Percentiles rank a stretch among this genome's conserved stretches.
phyloP scores from a whole-genome alignment of 2,888 invertebrate genomes.

The Melikaiella ostensackeni region DNA sequence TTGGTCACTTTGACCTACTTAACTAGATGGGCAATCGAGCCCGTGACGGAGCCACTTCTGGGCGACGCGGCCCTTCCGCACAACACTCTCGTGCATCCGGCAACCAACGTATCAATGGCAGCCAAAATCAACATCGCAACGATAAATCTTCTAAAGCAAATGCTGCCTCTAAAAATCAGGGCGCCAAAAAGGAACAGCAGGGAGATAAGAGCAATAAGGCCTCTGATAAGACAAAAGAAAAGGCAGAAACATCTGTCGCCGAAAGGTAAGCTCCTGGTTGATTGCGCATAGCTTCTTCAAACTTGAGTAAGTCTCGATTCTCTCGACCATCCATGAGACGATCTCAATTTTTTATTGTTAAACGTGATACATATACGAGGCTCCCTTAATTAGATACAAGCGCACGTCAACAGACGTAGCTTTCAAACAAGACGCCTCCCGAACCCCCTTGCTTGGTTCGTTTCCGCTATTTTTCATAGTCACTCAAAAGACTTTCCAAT shows the following conservation, averaged over 20 bases:
- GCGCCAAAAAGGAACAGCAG: constrained; percentile 76
- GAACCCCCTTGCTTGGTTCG: constrained; percentile 16
- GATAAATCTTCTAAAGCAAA: constrained; percentile 77
- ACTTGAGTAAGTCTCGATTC: constrained; percentile 54
- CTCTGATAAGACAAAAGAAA: constrained; percentile 74
- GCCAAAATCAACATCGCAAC: constrained; percentile 77
- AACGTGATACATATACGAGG: background rate
- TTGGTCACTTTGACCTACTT: constrained; percentile 74
- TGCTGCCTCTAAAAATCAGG: constrained; percentile 77
- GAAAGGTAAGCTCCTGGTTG: constrained; percentile 76
- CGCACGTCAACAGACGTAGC: background rate
- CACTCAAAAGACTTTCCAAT: constrained; percentile 18
- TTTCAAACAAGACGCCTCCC: constrained; percentile 13
- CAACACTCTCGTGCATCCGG: constrained; percentile 65
- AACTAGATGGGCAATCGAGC: constrained; percentile 77
- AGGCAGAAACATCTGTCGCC: constrained; percentile 74
- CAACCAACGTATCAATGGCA: constrained; percentile 77
- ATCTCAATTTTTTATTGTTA: constrained; percentile 46
- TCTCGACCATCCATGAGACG: constrained; percentile 32
- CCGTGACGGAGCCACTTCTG: constrained; percentile 74
- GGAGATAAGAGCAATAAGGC: constrained; percentile 75
- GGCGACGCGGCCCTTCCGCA: constrained; percentile 73
- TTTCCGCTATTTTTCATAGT: constrained; percentile 28
- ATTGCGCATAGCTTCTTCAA: constrained; percentile 71
- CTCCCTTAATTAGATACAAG: constrained; percentile 16